Evolutionary conservation across 2,113 vertebrate genomes (phyloP), one percentile per base, ranked within the genome.

Genomic region (Saccopteryx bilineata): DNA sequence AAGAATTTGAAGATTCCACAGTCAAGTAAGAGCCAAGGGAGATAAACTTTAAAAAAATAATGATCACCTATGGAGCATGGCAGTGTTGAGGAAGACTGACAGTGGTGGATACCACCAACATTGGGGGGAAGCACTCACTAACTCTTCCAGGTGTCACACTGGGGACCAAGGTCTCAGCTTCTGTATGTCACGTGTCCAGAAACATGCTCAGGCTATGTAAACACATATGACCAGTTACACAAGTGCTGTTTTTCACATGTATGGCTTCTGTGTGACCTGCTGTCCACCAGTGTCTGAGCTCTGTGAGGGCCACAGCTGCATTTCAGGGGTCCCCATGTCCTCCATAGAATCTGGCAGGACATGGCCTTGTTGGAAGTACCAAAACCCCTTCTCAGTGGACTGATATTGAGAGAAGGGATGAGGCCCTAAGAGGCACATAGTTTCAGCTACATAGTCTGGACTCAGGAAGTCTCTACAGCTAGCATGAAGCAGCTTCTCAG

Each of bases 221-320:
- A 11, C 3, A 17, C 5, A 1, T 3, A 0, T 3, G 9, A 19
- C 5, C 56, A 61, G 0, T 17, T 26, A 9, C 9, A 5, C 1
- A 17, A 23, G 26, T 0, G 0, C 13, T 54, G 8, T 24, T 9
- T 65, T n/a, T 24, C 14, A 0, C 50, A 9, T 0, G 0, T 11
- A n/a, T 1, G 10, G 33, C 33, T 48, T 33, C 14, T 0, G 3
- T 4, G 28, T 0, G 9, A n/a, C 48, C 50, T 17, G n/a, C 19
- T n/a, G 15, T 33, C 14, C 28, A 33, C 54, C 31, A 12, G 19
- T 0, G 13, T 31, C 65, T 24, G 24, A 31, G 24, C 19, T 39
- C 48, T 33, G 17, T 4, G 9, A 48, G 26, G 17, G 31, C 50
- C 5, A 9, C 5, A 46, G 15, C n/a, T 71, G 58, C 7, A 4